A percentile compares a stretch with the other conserved stretches of the same genome.
Evolutionary conservation across 2,113 vertebrate genomes (phyloP).

Genomic region (Ceyx cyanopectus): DNA sequence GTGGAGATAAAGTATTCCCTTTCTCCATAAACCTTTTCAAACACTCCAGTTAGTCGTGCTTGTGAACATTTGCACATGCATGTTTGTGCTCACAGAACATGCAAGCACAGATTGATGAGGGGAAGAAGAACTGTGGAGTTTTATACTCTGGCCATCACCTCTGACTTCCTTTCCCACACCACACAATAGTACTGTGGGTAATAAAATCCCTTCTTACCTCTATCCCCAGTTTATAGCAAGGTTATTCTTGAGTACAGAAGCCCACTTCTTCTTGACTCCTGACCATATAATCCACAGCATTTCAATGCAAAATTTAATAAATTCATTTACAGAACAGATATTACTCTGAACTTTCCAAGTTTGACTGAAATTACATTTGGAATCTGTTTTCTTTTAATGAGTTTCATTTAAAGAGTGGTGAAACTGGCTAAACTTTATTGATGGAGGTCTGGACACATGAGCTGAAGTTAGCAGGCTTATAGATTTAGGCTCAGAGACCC

Average conservation of each 20-base stretch:
- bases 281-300: not conserved
- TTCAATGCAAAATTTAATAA: not conserved
- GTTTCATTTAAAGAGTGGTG: not conserved
- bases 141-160: not conserved
- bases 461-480: not conserved
- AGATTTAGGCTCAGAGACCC: not conserved
- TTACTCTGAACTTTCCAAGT: not conserved
- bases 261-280: not conserved
- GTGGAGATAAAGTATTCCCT: not conserved
- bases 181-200: not conserved
- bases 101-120: not conserved
- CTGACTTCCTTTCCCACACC: not conserved
- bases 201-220: not conserved
- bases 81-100: not conserved
- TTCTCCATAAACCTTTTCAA: not conserved
- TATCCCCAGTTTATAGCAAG: not conserved
- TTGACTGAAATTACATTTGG: not conserved
- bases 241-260: not conserved
- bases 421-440: not conserved
- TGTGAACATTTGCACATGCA: not conserved
- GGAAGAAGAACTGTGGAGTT: not conserved
- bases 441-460: not conserved
- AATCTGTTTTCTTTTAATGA: not conserved
- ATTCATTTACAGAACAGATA: not conserved
- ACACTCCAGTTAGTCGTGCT: not conserved